Evolutionary conservation across 2,797 vertebrate species (phyloP), one percentile per base, ranked within the genome.

Genomic region (Neostethus bicornis): DNA sequence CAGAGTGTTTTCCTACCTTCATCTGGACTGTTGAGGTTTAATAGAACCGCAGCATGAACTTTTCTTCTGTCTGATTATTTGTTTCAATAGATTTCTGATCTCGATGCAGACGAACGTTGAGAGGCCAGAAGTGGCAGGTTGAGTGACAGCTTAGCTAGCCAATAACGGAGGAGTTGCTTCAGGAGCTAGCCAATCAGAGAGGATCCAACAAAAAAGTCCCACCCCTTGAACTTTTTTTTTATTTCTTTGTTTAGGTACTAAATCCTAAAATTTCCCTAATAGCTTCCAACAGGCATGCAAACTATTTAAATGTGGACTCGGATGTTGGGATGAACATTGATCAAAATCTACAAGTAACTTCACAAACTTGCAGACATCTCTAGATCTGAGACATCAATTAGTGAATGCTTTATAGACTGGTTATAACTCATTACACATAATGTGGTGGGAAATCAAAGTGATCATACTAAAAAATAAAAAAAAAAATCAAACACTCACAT

Each of bases 41-140:
- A 41, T 58, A 42, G 70, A 84, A 81, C 68, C 87, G 83, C 86
- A 77, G 73, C 90, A 86, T 83, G 55, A 89, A 91, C 81, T 89
- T 91, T 82, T 87, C 50, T 67, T 52, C 75, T 85, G 68, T 74
- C 73, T 74, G 50, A 43, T 77, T 75, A 76, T 84, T 84, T 65
- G 51, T 83, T 85, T 83, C 70, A 68, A 77, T 85, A 77, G 76
- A 76, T 85, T 81, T 72, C 63, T 47, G 72, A 70, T 77, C 59
- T 83, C 69, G 65, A 84, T 43, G 35, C 77, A 54, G 77, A 63
- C 68, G 72, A 86, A 79, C 75, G 52, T 61, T 12, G 46, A 39
- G 44, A 72, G 9, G 51, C 41, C 46, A 8, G 5, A 34, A 48
- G 53, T 14, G 1, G 44, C 2, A 5, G 3, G 0, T 2, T 8